Evolutionary conservation across 2,888 invertebrate species (phyloP).

Genomic region (Phragmatobia fuliginosa): DNA sequence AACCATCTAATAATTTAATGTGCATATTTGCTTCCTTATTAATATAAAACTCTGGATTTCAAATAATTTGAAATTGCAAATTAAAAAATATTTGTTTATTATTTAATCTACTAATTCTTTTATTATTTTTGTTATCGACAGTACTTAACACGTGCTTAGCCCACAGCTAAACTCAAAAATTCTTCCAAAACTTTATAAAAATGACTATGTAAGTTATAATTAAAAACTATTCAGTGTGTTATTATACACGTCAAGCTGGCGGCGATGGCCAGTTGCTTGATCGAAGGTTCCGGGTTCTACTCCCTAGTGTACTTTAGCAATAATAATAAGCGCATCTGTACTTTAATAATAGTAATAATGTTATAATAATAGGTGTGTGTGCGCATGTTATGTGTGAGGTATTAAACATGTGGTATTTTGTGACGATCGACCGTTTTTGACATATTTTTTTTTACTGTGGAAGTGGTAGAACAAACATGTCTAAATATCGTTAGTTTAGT

Average conservation of each 20-base stretch:
- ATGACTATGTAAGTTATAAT: conserved; percentile 45
- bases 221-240: conserved; percentile 48
- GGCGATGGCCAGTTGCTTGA: conserved; percentile 50
- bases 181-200: conserved; percentile 47
- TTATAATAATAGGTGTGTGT: conserved; percentile 7
- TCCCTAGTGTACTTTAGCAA: conserved; percentile 22
- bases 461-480: neutral
- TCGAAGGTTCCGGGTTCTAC: conserved; percentile 32
- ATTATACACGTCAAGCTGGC: conserved; percentile 47
- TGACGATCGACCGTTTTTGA: conserved; percentile 1
- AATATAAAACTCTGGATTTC: neutral
- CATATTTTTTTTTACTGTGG: neutral
- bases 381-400: conserved; percentile 4
- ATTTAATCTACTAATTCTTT: neutral
- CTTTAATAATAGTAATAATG: conserved; percentile 16
- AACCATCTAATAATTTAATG: too few species aligned
- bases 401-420: conserved; percentile 5
- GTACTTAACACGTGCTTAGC: conserved; percentile 45
- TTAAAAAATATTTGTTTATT: neutral
- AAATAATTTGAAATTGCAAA: neutral
- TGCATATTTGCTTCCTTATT: neutral
- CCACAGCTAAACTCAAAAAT: conserved; percentile 35
- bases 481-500: neutral
- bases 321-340: conserved; percentile 18
- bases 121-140: conserved; percentile 17